Conservation (phyloP, 2,113 vertebrate genomes). For the human region GRCh38 chr21:20301501-20302000, state of each 20-base stretch:
- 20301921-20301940: no score
- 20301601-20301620: conserved; percentile 16
- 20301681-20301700: background rate
- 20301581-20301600: conserved; percentile 34
- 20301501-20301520: conserved; percentile 58
- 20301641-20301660: conserved; percentile 41
- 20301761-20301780: background rate
- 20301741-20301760: background rate
- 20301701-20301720: background rate
- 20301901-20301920: no score
- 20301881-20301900: no score
- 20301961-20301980: no score
- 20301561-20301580: conserved; percentile 65
- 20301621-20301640: background rate
- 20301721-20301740: no score
- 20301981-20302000: no score
- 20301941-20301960: no score
- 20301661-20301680: conserved; percentile 40
- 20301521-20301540: conserved; percentile 62
- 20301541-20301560: conserved; percentile 56
- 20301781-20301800: background rate
- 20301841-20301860: no score
- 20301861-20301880: no score
- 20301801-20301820: background rate
- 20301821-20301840: background rate